Conservation (phyloP, 2,888 invertebrate species). For the Meiosimyza platycephala region DNA sequence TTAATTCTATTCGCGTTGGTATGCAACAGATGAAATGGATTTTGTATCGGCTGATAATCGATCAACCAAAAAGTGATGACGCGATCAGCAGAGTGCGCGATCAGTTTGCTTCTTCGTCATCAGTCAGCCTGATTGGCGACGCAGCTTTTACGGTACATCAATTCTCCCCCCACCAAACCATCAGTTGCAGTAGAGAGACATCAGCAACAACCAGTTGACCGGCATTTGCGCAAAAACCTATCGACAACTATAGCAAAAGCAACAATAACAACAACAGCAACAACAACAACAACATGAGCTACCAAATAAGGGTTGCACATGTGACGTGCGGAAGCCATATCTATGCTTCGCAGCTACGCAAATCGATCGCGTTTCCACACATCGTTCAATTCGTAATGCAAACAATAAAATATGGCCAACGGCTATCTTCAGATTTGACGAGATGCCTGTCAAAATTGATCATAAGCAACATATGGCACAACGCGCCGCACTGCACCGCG, state of each 20-base stretch:
- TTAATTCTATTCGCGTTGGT: background rate
- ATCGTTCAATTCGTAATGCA: slow-evolving; percentile 48
- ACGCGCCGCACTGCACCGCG: slow-evolving; percentile 6
- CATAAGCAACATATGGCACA: slow-evolving; percentile 48
- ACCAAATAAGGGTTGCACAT: slow-evolving; percentile 68
- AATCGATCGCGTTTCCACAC: slow-evolving; percentile 61
- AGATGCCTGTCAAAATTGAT: slow-evolving; percentile 49
- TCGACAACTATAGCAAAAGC: slow-evolving; percentile 8
- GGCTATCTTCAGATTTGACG: slow-evolving; percentile 32
- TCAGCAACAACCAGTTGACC: slow-evolving; percentile 33
- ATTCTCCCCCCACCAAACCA: slow-evolving; percentile 16
- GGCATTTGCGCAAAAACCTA: slow-evolving; percentile 29
- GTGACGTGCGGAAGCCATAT: slow-evolving; percentile 66
- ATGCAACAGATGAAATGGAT: background rate
- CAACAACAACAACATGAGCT: slow-evolving; percentile 56
- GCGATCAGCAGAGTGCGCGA: slow-evolving; percentile 51
- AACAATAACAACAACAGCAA: slow-evolving; percentile 14
- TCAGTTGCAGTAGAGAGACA: slow-evolving; percentile 8
- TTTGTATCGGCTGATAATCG: slow-evolving; percentile 14
- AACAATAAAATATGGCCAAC: slow-evolving; percentile 49
- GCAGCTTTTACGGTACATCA: slow-evolving; percentile 26
- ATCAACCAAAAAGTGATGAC: slow-evolving; percentile 48
- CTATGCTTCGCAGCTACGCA: slow-evolving; percentile 62
- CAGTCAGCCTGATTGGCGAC: slow-evolving; percentile 59
- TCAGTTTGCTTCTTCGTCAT: slow-evolving; percentile 43